Conservation (phyloP, 2,113 vertebrate genomes). For the Cryptoleucopteryx plumbea region DNA sequence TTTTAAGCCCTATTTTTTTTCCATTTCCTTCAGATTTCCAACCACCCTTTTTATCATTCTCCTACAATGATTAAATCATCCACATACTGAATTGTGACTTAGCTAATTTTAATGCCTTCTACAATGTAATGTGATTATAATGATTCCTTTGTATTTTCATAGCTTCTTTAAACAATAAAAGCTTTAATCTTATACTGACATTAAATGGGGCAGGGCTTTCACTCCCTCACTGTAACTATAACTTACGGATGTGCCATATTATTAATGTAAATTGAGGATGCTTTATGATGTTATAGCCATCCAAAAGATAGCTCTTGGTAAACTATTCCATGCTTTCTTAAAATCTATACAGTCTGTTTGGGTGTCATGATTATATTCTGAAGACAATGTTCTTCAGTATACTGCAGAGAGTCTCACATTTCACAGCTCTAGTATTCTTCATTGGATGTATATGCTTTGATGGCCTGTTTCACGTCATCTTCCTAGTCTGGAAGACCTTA, state of each 20-base stretch:
- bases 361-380: background rate
- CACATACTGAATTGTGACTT: background rate
- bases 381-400: background rate
- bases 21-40: background rate
- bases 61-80: background rate
- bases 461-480: background rate
- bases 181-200: background rate
- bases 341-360: background rate
- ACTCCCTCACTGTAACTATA: background rate
- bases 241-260: background rate
- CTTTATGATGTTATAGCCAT: background rate
- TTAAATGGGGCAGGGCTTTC: background rate
- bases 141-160: background rate
- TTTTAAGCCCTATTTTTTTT: background rate
- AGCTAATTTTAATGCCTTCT: background rate
- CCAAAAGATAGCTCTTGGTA: background rate
- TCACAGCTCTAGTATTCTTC: background rate
- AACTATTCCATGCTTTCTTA: background rate
- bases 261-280: background rate
- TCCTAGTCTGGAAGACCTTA: background rate
- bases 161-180: background rate
- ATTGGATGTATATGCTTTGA: background rate
- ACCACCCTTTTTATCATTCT: background rate
- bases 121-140: background rate
- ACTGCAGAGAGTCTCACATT: background rate